Evolutionary conservation across 92 coral and sea anemone genomes (phyloP).

Genomic region (Plumapathes pennacea): DNA sequence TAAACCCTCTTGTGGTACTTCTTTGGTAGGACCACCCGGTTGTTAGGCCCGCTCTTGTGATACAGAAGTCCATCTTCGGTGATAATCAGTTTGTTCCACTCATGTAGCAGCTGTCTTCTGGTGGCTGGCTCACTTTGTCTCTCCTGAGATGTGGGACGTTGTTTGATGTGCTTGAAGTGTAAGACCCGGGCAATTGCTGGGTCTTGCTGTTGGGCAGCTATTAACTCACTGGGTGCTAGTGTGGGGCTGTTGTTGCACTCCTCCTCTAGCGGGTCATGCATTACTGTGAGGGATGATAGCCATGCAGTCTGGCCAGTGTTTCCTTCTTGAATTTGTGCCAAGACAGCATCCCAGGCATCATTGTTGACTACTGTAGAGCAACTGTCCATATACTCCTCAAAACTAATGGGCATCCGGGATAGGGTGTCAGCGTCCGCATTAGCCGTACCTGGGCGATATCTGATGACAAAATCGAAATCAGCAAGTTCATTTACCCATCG

Average conservation of each 20-base stretch:
- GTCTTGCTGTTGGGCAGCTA: conserved; percentile 13
- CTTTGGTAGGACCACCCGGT: conserved; percentile 15
- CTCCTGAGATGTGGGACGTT: too few species aligned
- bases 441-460: conserved; percentile 10
- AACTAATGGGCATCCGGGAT: conserved; percentile 19
- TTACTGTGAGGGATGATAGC: conserved; percentile 7
- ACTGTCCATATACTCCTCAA: conserved; percentile 15
- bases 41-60: not conserved
- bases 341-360: conserved; percentile 11
- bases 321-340: not conserved
- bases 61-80: conserved; percentile 10
- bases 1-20: conserved; percentile 1
- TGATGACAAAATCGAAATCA: conserved; percentile 8
- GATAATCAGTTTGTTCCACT: conserved; percentile 4
- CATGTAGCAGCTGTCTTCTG: too few species aligned
- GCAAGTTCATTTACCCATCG: conserved; percentile 21
- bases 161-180: too few species aligned
- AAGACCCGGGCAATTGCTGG: conserved; percentile 7
- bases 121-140: too few species aligned
- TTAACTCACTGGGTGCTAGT: conserved; percentile 1
- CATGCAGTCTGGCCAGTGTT: not conserved
- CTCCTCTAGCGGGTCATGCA: not conserved
- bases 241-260: conserved; percentile 1
- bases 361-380: conserved; percentile 5
- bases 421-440: conserved; percentile 23